Conservation (phyloP, 1,140 invertebrate genomes). For the Eueides isabella region DNA sequence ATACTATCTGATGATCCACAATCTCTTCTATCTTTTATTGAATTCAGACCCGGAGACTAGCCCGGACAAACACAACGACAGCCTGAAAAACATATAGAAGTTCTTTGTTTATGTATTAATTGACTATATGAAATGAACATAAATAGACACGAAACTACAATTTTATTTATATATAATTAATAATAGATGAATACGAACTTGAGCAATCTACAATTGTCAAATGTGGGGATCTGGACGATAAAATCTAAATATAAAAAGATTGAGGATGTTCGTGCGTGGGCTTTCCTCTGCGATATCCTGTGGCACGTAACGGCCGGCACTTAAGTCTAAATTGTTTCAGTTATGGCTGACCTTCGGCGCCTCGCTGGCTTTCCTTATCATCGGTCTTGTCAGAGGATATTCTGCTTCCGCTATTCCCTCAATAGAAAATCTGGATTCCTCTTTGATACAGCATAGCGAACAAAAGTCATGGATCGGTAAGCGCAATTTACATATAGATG, state of each 20-base stretch:
- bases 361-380: conserved; percentile 82
- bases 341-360: conserved; percentile 81
- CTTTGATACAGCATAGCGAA: conserved; percentile 72
- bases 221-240: background rate
- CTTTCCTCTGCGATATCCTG: conserved; percentile 27
- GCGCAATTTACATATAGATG: conserved; percentile 11
- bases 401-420: conserved; percentile 83
- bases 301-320: conserved; percentile 21
- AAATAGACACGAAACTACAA: too few relatives aligned
- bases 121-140: too few relatives aligned
- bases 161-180: too few relatives aligned
- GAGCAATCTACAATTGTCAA: background rate
- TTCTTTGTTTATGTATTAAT: too few relatives aligned
- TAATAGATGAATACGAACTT: background rate
- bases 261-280: conserved; percentile 31
- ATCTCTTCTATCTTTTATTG: too few relatives aligned
- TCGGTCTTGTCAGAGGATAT: conserved; percentile 83
- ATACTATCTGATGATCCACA: too few relatives aligned
- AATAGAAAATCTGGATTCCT: conserved; percentile 66
- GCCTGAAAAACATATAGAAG: too few relatives aligned
- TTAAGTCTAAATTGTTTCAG: conserved; percentile 58
- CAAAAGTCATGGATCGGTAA: conserved; percentile 84
- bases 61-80: too few relatives aligned
- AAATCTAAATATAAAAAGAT: conserved; percentile 44
- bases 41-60: too few relatives aligned